These are phyloP conservation scores for Misgurnus mizolepis DNA, from an alignment of 2,113 vertebrate genomes.

Conservation along the genomic window DNA sequence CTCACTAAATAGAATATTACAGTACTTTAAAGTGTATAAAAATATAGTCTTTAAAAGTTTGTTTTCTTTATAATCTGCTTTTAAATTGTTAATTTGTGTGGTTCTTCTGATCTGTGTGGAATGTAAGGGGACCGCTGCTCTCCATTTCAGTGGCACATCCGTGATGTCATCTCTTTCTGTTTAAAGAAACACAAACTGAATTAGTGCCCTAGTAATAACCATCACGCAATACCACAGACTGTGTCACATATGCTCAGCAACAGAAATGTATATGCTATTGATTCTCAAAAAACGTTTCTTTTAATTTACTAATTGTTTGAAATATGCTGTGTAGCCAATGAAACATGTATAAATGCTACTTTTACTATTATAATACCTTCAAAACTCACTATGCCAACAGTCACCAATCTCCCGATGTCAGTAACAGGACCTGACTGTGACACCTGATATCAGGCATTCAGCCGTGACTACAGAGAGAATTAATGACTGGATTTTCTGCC, in stretches of 20 bases:
- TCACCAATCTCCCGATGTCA: conserved; percentile 12
- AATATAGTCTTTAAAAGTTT: conserved; percentile 76
- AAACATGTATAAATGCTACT: not conserved
- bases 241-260: not conserved
- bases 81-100: conserved; percentile 54
- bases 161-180: conserved; percentile 96
- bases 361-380: not conserved
- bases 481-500: conserved; percentile 1
- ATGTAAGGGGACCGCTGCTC: not conserved
- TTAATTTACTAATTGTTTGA: not conserved
- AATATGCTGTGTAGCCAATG: not conserved
- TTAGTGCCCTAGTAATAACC: not conserved
- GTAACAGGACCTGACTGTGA: conserved; percentile 31
- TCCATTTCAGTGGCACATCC: conserved; percentile 89
- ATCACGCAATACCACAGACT: conserved; percentile 7
- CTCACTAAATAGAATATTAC: conserved; percentile 72
- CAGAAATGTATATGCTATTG: not conserved
- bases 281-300: not conserved
- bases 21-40: conserved; percentile 77
- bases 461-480: conserved; percentile 21
- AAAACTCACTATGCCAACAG: not conserved
- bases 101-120: conserved; percentile 18
- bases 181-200: conserved; percentile 46
- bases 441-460: conserved; percentile 21
- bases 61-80: conserved; percentile 62